Evolutionary conservation across 2,888 invertebrate species (phyloP).

Genomic region (Rhopalosiphum nymphaeae): DNA sequence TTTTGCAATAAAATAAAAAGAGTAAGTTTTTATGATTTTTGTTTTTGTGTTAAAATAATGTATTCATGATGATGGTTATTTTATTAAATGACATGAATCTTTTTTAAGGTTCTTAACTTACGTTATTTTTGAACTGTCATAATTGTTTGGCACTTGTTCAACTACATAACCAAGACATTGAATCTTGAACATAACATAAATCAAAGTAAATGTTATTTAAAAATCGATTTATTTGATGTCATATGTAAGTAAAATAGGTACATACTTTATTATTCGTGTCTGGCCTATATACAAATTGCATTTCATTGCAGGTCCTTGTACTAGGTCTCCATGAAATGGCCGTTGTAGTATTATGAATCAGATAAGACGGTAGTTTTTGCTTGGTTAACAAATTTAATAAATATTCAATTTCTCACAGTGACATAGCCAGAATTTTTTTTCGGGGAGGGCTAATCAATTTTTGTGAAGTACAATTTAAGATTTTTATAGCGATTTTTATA

Average conservation of each 20-base stretch:
- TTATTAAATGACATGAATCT: neutral
- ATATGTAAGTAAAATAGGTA: neutral
- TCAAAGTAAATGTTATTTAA: neutral
- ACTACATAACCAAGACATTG: slow-evolving; percentile 29
- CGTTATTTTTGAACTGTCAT: slow-evolving; percentile 52
- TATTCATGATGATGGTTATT: neutral
- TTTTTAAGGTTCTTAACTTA: slow-evolving; percentile 20
- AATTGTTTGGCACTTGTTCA: slow-evolving; percentile 57
- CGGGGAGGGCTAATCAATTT: too few relatives aligned
- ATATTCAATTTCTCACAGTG: neutral
- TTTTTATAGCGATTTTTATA: too few relatives aligned
- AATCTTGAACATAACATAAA: slow-evolving; percentile 19
- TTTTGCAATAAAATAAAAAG: slow-evolving; percentile 56
- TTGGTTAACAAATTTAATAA: neutral
- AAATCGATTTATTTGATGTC: neutral
- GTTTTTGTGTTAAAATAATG: slow-evolving; percentile 18
- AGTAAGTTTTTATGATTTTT: slow-evolving; percentile 15
- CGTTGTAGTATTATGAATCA: slow-evolving; percentile 44
- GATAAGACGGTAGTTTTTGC: slow-evolving; percentile 52
- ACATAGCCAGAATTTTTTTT: too few relatives aligned
- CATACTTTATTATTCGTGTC: slow-evolving; percentile 46
- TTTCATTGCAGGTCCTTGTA: slow-evolving; percentile 8
- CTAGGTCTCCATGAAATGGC: slow-evolving; percentile 59
- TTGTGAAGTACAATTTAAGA: too few relatives aligned
- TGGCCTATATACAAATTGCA: neutral